Percentiles rank a stretch among this genome's conserved stretches.
These are phyloP conservation scores for Torymus texanus DNA, from an alignment of 2,888 invertebrate genomes.

Conservation along the genomic window DNA sequence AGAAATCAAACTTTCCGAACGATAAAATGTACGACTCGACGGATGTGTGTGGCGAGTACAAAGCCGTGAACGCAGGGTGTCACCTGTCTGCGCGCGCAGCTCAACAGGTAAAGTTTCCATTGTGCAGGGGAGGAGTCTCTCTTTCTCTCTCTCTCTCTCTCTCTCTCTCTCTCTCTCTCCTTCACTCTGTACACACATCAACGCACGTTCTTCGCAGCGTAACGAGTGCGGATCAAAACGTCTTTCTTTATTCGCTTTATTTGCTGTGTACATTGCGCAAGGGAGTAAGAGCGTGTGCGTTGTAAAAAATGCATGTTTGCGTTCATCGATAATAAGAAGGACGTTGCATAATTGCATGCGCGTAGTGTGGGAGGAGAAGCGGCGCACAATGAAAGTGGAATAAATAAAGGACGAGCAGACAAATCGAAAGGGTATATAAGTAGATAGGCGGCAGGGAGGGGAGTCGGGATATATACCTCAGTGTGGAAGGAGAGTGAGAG, in stretches of 20 bases:
- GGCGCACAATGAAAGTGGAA: neutral
- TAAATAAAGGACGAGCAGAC: neutral
- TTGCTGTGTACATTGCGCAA: neutral
- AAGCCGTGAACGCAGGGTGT: slow-evolving; percentile 63
- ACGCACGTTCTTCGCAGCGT: slow-evolving; percentile 23
- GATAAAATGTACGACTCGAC: slow-evolving; percentile 71
- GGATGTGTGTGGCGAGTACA: slow-evolving; percentile 59
- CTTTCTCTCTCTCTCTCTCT: neutral
- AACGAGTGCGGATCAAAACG: slow-evolving; percentile 53
- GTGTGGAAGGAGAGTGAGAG: slow-evolving; percentile 30
- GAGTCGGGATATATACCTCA: slow-evolving; percentile 44
- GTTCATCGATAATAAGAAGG: neutral
- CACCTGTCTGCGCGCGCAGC: slow-evolving; percentile 71
- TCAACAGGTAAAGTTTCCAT: slow-evolving; percentile 73
- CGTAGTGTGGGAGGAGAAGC: neutral
- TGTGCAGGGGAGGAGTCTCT: slow-evolving; percentile 48
- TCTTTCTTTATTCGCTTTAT: slow-evolving; percentile 34
- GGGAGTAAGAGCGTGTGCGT: slow-evolving; percentile 37
- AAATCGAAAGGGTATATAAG: neutral
- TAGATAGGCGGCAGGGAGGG: neutral
- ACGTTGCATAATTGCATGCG: too few species aligned
- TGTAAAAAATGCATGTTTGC: slow-evolving; percentile 22
- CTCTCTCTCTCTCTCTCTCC: neutral
- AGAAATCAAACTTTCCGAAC: slow-evolving; percentile 73
- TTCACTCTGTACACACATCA: slow-evolving; percentile 16